phyloP scores from a whole-genome alignment of 2,888 invertebrate species.

The Anticlea derivata region DNA sequence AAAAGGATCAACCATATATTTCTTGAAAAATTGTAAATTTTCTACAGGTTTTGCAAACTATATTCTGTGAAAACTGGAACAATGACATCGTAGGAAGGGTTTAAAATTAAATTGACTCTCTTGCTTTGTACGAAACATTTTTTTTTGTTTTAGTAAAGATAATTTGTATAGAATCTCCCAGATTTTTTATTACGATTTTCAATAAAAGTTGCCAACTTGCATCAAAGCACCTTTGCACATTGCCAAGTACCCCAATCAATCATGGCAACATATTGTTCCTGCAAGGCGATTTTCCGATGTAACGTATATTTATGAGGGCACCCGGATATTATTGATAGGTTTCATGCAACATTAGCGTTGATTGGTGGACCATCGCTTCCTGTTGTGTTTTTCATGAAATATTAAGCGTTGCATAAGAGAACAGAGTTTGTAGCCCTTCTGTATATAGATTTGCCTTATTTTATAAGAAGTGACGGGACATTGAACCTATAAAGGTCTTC shows the following conservation, averaged over 20 bases:
- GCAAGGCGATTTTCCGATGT: slow-evolving; percentile 55
- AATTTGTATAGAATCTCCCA: no score
- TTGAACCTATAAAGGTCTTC: no score
- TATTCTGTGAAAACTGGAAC: no score
- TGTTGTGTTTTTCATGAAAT: slow-evolving; percentile 30
- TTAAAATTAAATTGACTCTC: no score
- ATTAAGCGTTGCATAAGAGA: slow-evolving; percentile 22
- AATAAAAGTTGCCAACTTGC: slow-evolving; percentile 36
- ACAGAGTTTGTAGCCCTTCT: slow-evolving; percentile 3
- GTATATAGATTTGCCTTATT: background rate
- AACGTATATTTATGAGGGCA: slow-evolving; percentile 61
- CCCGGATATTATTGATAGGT: slow-evolving; percentile 59
- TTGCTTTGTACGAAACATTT: no score
- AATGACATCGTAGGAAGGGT: no score
- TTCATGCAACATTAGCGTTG: slow-evolving; percentile 65
- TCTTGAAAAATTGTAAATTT: no score
- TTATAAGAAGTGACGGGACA: no score
- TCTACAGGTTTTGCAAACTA: no score
- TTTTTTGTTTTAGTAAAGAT: no score
- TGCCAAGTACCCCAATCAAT: slow-evolving; percentile 56
- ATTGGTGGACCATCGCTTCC: slow-evolving; percentile 44
- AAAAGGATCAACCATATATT: no score
- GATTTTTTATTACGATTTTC: background rate
- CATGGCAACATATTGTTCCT: slow-evolving; percentile 64
- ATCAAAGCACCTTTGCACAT: slow-evolving; percentile 41